Evolutionary conservation across 2,113 vertebrate species (phyloP), one percentile per base, ranked within the genome.

Genomic region (Zingel zingel): DNA sequence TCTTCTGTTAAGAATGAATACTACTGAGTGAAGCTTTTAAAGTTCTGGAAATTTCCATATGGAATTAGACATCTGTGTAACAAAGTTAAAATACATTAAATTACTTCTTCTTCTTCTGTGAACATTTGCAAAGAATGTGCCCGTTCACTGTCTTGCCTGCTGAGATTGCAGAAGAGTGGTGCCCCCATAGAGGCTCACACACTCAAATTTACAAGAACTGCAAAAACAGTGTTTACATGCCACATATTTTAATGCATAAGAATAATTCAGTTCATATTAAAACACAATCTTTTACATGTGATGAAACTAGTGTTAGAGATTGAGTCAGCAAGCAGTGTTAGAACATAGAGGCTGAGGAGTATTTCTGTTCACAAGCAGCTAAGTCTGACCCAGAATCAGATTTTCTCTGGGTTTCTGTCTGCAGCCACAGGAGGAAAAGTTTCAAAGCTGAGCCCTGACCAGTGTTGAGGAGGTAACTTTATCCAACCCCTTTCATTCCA

Each of bases 231-330:
- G 21, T 48, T 48, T 4, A 11, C 12, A 1, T 18, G 5, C 21
- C 5, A 51, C 14, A 10, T 7, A 1, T 62, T 72, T 66, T 59
- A 7, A 50, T 80, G 19, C 12, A 30, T 0, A 10, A 53, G 25
- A 50, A 56, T n/a, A 2, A 7, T 62, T 74, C 6, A 58, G 3
- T 65, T 77, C 0, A 30, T 23, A 39, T 25, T 19, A 47, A 82
- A 51, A 33, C 3, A 11, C 9, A 57, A 43, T 59, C 0, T 86
- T 67, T 61, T 63, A 14, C 1, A 77, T 59, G 14, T 91, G 93
- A 92, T 91, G 86, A 79, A 93, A 94, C 12, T 61, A 64, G 4
- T 56, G 78, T 59, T 39, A 15, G 12, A 78, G 30, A 86, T 93
- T 93, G 86, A 93, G 72, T 93, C 92, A 92, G 86, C 36, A 19